Base-by-base conservation (phyloP, 2,888 invertebrate genomes). In the Celastrina argiolus region DNA sequence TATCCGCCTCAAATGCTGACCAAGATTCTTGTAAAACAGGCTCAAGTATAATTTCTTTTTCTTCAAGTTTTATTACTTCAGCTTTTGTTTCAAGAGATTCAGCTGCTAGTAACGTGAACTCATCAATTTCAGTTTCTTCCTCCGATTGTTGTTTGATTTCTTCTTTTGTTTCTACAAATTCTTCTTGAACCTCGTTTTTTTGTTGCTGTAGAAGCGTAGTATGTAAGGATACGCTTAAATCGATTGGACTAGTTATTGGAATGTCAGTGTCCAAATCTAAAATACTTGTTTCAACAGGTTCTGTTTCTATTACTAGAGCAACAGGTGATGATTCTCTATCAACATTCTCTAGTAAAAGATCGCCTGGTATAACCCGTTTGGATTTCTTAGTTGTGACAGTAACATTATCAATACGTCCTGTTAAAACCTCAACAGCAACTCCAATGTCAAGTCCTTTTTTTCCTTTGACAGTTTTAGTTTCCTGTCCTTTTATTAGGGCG, bases 351-450 rank as follows among this genome's bases (percentile, higher is more conserved):
- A 96, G 83, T 42, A 96, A 79, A 16, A 96, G 88, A 84, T 96
- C 94, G 73, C 93, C 93, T 56, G 94, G 93, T 73, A 95, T 93
- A 69, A 93, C 89, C 76, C 93, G 87, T 74, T 94, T 93, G 63
- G 81, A 87, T 80, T 84, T 87, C 75, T 84, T 92, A 76, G 93
- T 87, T 39, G 92, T 92, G 26, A 94, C 92, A 73, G 93, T 94
- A 5, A 95, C 94, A 77, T 95, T 94, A 76, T 96, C 96, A 69
- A 96, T 94, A 69, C 96, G 93, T 0, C 97, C 97, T 1, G 97
- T 96, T 28, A 97, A 92, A 63, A 97, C 96, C 81, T 97, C 96
- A 73, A 97, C 97, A 10, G 97, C 97, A 67, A 96, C 93, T 8
- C 97, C 97, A 69, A 97, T 93, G 77, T 96, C 96, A 14, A 97